Evolutionary conservation across 1,140 invertebrate genomes (phyloP).

Genomic region (Marisa cornuarietis): DNA sequence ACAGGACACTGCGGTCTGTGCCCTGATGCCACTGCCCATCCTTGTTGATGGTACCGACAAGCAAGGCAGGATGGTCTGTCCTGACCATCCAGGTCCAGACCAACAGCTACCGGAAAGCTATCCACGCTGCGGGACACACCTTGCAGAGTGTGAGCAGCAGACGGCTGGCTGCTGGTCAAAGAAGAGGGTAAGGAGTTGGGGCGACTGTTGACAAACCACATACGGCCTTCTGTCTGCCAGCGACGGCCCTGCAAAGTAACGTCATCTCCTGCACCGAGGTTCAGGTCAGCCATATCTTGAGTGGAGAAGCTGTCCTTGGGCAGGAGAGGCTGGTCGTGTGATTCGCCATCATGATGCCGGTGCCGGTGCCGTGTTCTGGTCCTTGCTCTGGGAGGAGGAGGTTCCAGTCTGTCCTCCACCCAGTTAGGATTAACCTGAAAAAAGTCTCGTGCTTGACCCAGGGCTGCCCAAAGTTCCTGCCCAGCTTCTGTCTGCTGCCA

Average conservation of each 20-base stretch:
- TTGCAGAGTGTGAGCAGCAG: conserved; percentile 34
- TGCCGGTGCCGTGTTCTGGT: conserved; percentile 39
- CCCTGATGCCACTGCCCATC: conserved; percentile 12
- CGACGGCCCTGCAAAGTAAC: too few species aligned
- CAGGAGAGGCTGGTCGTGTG: conserved; percentile 50
- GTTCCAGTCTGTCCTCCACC: conserved; percentile 59
- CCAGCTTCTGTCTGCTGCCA: conserved; percentile 53
- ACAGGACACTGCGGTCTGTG: conserved; percentile 1
- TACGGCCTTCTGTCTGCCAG: conserved; percentile 4
- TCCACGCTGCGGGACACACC: conserved; percentile 52
- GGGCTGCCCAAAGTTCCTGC: conserved; percentile 46
- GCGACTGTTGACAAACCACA: conserved; percentile 32
- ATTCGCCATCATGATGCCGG: conserved; percentile 37
- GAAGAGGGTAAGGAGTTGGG: conserved; percentile 55
- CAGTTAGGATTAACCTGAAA: conserved; percentile 55
- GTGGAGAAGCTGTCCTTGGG: neutral
- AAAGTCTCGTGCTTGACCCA: conserved; percentile 56
- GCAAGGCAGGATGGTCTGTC: conserved; percentile 18
- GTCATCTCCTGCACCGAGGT: conserved; percentile 13
- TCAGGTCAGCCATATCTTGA: neutral
- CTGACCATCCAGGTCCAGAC: conserved; percentile 5
- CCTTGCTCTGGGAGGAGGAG: conserved; percentile 1
- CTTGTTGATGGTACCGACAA: conserved; percentile 18
- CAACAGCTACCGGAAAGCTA: conserved; percentile 34
- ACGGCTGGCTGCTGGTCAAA: conserved; percentile 48